Evolutionary conservation across 2,888 invertebrate genomes (phyloP).

Genomic region (Lithophane leautieri): DNA sequence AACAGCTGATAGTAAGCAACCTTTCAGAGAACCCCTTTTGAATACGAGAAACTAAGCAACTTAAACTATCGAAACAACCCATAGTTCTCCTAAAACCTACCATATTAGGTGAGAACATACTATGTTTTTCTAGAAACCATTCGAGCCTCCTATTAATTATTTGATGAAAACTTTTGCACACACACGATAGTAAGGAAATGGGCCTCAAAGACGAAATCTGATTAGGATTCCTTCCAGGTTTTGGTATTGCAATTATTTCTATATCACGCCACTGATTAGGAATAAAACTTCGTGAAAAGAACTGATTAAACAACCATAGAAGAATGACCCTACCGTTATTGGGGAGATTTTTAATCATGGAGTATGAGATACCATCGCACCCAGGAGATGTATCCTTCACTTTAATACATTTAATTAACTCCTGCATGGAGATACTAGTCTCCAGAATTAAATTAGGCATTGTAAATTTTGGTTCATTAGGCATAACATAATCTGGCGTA

Average conservation of each 20-base stretch:
- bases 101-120: not conserved
- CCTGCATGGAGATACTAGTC: not conserved
- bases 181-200: not conserved
- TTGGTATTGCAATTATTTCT: not conserved
- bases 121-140: not conserved
- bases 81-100: not conserved
- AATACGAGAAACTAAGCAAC: not conserved
- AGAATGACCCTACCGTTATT: not conserved
- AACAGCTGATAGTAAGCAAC: not conserved
- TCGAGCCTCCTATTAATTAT: not conserved
- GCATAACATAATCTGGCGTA: not conserved
- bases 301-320: not conserved
- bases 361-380: constrained; percentile 1
- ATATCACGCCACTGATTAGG: not conserved
- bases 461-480: not conserved
- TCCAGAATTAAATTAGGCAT: not conserved
- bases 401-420: not conserved
- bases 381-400: not conserved
- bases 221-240: not conserved
- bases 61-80: not conserved
- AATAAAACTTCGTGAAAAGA: not conserved
- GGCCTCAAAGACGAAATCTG: not conserved
- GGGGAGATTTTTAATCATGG: not conserved
- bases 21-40: not conserved
- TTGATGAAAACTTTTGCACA: not conserved